Conservation (phyloP, 2,113 vertebrate species). For the Aix galericulata region DNA sequence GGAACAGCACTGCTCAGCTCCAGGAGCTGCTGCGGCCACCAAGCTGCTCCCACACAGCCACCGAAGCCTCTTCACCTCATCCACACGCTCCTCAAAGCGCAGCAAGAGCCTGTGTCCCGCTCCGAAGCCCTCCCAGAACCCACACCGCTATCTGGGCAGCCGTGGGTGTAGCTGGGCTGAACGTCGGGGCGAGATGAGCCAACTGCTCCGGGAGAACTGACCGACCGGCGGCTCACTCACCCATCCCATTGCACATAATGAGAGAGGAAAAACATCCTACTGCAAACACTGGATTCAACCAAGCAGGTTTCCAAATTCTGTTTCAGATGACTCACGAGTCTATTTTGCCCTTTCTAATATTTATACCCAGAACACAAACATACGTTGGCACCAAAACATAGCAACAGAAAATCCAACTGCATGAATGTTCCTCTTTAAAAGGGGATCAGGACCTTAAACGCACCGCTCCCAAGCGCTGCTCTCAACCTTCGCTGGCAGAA, state of each 20-base stretch:
- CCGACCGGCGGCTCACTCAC: neutral
- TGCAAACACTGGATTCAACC: neutral
- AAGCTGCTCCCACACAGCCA: neutral
- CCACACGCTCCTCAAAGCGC: neutral
- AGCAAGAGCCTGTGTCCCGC: accelerated
- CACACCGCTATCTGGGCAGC: neutral
- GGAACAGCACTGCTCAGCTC: constrained; percentile 26
- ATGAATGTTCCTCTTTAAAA: constrained; percentile 7
- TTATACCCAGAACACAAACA: constrained; percentile 37
- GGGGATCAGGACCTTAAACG: neutral
- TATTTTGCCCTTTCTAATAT: neutral
- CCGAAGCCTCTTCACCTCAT: neutral
- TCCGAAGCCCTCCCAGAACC: neutral
- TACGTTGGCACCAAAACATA: constrained; percentile 30
- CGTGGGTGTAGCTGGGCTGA: neutral
- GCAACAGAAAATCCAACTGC: constrained; percentile 41
- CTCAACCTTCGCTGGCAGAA: neutral
- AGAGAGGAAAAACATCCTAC: neutral
- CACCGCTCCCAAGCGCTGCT: neutral
- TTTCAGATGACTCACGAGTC: constrained; percentile 37
- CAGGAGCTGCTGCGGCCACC: accelerated
- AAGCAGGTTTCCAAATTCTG: neutral
- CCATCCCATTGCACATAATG: neutral
- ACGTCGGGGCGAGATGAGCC: neutral
- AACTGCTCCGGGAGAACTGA: neutral